A percentile compares a stretch with the other conserved stretches of the same genome.
Conservation (phyloP, 2,888 invertebrate genomes). For the Hydrotaea cyrtoneurina region DNA sequence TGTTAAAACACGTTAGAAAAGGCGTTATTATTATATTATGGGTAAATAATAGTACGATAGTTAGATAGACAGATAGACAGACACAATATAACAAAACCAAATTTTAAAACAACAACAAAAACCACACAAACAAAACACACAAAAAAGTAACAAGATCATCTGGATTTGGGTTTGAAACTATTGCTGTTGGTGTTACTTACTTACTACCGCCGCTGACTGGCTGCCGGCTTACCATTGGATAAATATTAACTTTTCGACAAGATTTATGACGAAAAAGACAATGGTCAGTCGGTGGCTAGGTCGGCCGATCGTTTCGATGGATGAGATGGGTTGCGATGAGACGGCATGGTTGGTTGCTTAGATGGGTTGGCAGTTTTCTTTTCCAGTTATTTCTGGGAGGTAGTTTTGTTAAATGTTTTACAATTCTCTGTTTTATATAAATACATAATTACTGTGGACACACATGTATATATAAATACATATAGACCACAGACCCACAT, state of each 20-base stretch:
- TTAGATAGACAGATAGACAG: not conserved
- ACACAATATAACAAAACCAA: not conserved
- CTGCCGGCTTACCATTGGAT: constrained; percentile 52
- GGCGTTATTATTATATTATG: constrained; percentile 59
- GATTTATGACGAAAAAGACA: constrained; percentile 49
- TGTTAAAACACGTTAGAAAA: constrained; percentile 50
- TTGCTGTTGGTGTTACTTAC: constrained; percentile 18
- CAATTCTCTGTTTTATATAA: constrained; percentile 3
- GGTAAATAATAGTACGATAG: constrained; percentile 49
- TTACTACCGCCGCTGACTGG: not conserved
- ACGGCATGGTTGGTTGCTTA: too few species aligned
- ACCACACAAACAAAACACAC: not conserved
- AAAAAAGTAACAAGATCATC: constrained; percentile 62
- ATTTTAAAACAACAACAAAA: not conserved
- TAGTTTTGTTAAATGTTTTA: constrained; percentile 31
- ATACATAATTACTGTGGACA: not conserved
- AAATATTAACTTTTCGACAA: constrained; percentile 65
- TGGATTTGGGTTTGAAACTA: constrained; percentile 43
- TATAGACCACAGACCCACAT: not conserved
- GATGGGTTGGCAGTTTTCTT: constrained; percentile 24
- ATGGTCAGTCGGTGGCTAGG: constrained; percentile 1
- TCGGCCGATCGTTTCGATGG: not conserved
- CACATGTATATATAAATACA: not conserved
- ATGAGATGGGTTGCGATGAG: not conserved
- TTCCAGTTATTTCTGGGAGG: constrained; percentile 43